These are phyloP conservation scores for Taenioides sp. DNA, from an alignment of 2,797 vertebrate genomes.

Conservation along the genomic window DNA sequence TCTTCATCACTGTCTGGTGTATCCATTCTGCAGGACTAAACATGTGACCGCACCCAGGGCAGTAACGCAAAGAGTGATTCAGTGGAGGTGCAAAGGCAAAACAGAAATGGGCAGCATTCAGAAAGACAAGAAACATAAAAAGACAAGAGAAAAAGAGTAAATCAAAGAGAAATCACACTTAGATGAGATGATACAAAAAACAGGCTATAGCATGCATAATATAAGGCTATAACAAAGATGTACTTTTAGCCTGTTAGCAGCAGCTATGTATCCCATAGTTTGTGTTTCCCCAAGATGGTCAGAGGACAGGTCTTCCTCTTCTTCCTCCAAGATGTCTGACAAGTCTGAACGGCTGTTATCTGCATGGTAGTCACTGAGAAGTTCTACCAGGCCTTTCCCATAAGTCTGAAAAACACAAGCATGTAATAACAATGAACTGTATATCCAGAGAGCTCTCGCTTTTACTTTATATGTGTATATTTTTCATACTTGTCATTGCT, in stretches of 20 bases:
- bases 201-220: not conserved
- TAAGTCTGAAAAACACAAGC: slow-evolving; percentile 55
- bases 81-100: slow-evolving; percentile 29
- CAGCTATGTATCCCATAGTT: slow-evolving; percentile 57
- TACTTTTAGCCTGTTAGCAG: slow-evolving; percentile 71
- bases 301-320: slow-evolving; percentile 88
- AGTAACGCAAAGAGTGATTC: slow-evolving; percentile 24
- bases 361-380: slow-evolving; percentile 76
- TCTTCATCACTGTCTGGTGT: slow-evolving; percentile 92
- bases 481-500: not conserved
- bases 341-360: slow-evolving; percentile 94
- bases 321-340: slow-evolving; percentile 96
- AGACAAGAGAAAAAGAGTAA: slow-evolving; percentile 38
- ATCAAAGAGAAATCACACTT: slow-evolving; percentile 38
- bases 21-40: slow-evolving; percentile 71
- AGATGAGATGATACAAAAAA: slow-evolving; percentile 23
- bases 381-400: slow-evolving; percentile 63
- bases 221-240: not conserved
- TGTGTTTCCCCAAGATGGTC: slow-evolving; percentile 72
- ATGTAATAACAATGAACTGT: not conserved
- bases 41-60: slow-evolving; percentile 38
- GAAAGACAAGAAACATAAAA: slow-evolving; percentile 57
- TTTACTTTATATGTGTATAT: not conserved
- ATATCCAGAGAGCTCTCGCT: not conserved
- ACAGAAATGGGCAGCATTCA: slow-evolving; percentile 40